Evolutionary conservation across 2,797 vertebrate genomes (phyloP).

Genomic region (Bradypodion ventrale): DNA sequence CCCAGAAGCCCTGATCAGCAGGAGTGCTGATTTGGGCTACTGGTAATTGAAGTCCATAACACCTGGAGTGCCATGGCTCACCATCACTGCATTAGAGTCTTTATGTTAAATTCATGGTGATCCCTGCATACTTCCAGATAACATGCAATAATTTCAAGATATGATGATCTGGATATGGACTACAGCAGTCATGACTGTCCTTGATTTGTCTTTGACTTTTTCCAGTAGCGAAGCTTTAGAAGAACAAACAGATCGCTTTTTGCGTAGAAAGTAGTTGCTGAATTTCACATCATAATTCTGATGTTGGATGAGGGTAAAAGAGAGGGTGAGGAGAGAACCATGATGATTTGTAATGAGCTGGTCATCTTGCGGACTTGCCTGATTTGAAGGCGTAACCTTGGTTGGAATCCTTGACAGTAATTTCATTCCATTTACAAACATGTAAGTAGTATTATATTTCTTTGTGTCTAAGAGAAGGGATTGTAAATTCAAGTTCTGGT

Average conservation of each 20-base stretch:
- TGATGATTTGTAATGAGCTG: background rate
- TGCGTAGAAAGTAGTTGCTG: background rate
- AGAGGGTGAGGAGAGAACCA: background rate
- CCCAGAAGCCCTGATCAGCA: too few relatives aligned
- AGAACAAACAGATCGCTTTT: background rate
- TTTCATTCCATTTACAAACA: background rate
- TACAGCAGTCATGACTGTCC: background rate
- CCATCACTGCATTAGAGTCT: too few relatives aligned
- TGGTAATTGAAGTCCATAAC: too few relatives aligned
- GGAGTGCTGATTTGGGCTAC: too few relatives aligned
- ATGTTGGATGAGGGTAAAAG: background rate
- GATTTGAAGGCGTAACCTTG: conserved; percentile 8
- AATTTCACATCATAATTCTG: background rate
- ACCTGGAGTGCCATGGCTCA: too few relatives aligned
- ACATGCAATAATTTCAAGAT: background rate
- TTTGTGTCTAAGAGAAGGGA: background rate
- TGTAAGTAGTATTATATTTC: background rate
- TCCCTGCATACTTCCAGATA: background rate
- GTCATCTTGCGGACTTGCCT: background rate
- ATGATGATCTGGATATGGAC: background rate
- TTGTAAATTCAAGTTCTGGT: background rate
- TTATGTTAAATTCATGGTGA: background rate
- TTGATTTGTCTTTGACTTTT: background rate
- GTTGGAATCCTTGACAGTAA: background rate
- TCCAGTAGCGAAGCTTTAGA: background rate